Conservation (phyloP, 2,797 vertebrate species). For the Prionace glauca region DNA sequence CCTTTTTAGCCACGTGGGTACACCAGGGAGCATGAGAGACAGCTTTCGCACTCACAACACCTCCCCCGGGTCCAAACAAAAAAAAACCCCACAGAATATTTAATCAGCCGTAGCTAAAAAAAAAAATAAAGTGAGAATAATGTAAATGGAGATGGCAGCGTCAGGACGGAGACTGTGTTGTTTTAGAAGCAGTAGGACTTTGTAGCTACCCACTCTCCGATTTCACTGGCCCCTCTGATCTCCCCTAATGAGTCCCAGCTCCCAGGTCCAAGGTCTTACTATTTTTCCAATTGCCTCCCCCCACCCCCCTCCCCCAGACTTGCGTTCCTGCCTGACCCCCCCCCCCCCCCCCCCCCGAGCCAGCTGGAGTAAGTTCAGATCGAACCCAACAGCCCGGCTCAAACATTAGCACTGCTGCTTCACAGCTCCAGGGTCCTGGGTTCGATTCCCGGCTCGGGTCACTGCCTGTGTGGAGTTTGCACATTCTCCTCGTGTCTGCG, state of each 20-base stretch:
- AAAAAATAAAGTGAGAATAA: background rate
- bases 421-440: no score
- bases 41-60: background rate
- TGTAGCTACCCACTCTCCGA: background rate
- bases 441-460: no score
- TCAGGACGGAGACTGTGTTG: background rate
- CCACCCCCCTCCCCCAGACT: constrained; percentile 26
- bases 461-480: no score
- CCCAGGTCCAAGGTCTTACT: constrained; percentile 16
- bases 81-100: background rate
- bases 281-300: constrained; percentile 37
- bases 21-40: background rate
- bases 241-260: background rate
- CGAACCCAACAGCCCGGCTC: constrained; percentile 24
- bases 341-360: constrained; percentile 19
- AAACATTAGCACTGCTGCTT: no score
- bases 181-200: background rate
- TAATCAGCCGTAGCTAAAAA: background rate
- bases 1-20: background rate
- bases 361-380: constrained; percentile 42
- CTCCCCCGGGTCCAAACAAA: background rate
- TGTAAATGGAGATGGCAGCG: background rate
- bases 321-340: constrained; percentile 40
- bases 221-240: background rate
- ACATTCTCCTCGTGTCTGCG: no score